Evolutionary conservation across 2,888 invertebrate genomes (phyloP).

Genomic region (Acholoe squamosa): DNA sequence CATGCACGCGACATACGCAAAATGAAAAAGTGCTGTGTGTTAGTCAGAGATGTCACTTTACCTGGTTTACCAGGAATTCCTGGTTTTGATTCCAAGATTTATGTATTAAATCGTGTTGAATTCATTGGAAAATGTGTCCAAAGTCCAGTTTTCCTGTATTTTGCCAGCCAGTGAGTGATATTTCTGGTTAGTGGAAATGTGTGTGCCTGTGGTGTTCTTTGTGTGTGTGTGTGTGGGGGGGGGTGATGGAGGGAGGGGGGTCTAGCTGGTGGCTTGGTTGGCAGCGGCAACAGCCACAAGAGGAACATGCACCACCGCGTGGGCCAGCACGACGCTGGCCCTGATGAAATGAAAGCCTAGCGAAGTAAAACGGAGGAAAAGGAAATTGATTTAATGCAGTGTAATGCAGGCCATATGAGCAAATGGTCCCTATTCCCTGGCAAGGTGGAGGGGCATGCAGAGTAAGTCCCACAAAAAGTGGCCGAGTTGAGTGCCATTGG

Average conservation of each 20-base stretch:
- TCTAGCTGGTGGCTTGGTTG: background rate
- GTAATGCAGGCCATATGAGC: slow-evolving; percentile 55
- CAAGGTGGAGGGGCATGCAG: background rate
- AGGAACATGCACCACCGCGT: slow-evolving; percentile 17
- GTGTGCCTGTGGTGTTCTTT: background rate
- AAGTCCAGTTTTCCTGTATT: no score
- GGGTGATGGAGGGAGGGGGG: background rate
- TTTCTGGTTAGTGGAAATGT: background rate
- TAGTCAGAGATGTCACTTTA: background rate
- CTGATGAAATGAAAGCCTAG: slow-evolving; percentile 60
- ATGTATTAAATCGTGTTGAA: no score
- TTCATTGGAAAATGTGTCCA: no score
- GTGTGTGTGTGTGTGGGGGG: background rate
- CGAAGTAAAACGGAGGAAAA: slow-evolving; percentile 50
- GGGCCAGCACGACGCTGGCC: background rate
- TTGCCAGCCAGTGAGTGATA: no score
- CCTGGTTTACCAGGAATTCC: no score
- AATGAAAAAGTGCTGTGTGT: background rate
- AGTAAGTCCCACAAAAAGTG: slow-evolving; percentile 29
- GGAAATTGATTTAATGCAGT: slow-evolving; percentile 60
- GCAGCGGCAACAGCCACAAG: no score
- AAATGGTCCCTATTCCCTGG: background rate
- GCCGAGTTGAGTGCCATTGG: slow-evolving; percentile 33
- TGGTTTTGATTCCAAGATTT: no score
- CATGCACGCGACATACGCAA: background rate